These are phyloP conservation scores for Chrysolina haemoptera DNA, from an alignment of 2,888 invertebrate genomes.

Conservation along the genomic window DNA sequence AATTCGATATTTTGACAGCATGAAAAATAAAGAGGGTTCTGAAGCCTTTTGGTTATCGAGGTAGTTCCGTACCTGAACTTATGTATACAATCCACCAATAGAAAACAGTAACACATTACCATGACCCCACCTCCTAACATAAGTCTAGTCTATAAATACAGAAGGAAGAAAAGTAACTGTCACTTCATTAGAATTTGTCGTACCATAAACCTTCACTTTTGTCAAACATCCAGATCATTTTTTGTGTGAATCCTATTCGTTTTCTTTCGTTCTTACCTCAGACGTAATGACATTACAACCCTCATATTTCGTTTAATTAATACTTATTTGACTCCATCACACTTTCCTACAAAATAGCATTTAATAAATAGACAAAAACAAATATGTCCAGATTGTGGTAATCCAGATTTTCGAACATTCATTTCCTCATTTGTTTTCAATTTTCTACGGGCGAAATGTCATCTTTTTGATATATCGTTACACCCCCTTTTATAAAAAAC, in stretches of 20 bases:
- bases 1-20: background rate
- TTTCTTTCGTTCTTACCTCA: too few species aligned
- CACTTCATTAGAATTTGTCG: background rate
- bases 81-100: background rate
- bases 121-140: background rate
- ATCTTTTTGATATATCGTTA: background rate
- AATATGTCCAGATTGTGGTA: background rate
- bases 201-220: too few species aligned
- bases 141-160: background rate
- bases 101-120: background rate
- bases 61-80: background rate
- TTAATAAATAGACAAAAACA: too few species aligned
- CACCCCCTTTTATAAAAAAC: background rate
- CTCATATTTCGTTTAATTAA: too few species aligned
- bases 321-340: too few species aligned
- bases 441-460: background rate
- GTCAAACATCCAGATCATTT: too few species aligned
- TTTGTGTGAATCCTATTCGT: too few species aligned
- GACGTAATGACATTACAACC: too few species aligned
- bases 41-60: background rate
- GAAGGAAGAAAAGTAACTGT: background rate
- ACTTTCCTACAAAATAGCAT: too few species aligned
- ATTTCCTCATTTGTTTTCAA: background rate
- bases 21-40: background rate
- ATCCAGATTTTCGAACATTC: background rate